phyloP scores from a whole-genome alignment of 2,797 vertebrate genomes.

The Gambelia wislizenii region DNA sequence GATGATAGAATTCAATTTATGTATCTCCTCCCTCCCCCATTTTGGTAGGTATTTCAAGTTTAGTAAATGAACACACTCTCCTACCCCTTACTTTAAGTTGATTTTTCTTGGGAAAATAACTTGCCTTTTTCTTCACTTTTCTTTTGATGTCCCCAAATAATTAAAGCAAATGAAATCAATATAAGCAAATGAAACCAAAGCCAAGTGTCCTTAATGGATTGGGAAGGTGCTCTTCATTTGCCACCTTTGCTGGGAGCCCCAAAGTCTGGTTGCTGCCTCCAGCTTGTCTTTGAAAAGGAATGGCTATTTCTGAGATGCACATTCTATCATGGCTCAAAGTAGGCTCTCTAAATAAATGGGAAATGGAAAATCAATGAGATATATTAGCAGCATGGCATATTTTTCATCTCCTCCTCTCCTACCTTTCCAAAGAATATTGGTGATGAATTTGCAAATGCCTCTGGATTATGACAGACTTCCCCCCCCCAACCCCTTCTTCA shows the following conservation, averaged over 20 bases:
- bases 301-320: slow-evolving; percentile 60
- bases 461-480: slow-evolving; percentile 79
- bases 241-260: background rate
- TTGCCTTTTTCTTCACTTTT: background rate
- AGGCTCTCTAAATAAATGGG: slow-evolving; percentile 71
- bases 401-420: slow-evolving; percentile 58
- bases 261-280: slow-evolving; percentile 43
- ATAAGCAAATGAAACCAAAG: background rate
- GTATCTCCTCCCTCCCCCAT: no score
- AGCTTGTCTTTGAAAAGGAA: slow-evolving; percentile 52
- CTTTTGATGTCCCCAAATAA: background rate
- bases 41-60: no score
- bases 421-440: slow-evolving; percentile 68
- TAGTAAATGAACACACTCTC: no score
- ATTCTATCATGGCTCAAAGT: slow-evolving; percentile 75
- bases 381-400: slow-evolving; percentile 72
- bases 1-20: no score
- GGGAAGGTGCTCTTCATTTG: background rate
- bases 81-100: background rate
- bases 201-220: background rate
- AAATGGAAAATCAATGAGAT: slow-evolving; percentile 79
- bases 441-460: slow-evolving; percentile 86
- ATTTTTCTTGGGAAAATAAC: background rate
- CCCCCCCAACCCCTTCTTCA: slow-evolving; percentile 63
- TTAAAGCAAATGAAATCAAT: background rate